Evolutionary conservation across 2,888 invertebrate genomes (phyloP).

Genomic region (Camponotus fellah): DNA sequence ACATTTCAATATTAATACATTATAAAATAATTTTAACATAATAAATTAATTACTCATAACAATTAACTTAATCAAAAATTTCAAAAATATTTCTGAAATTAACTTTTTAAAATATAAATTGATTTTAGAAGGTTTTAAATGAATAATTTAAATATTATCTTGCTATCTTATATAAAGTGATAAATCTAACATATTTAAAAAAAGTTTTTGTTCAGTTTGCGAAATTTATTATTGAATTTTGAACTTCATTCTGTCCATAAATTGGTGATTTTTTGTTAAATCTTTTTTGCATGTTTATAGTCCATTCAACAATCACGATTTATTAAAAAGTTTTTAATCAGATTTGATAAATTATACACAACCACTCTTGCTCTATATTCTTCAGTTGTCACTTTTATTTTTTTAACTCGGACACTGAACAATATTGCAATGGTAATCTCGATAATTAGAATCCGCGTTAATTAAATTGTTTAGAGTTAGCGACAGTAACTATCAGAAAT

Average conservation of each 20-base stretch:
- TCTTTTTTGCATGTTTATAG: background rate
- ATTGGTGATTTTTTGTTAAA: conserved; percentile 1
- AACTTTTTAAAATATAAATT: too few species aligned
- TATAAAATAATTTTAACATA: background rate
- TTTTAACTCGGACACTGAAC: background rate
- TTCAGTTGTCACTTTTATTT: background rate
- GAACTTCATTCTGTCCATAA: background rate
- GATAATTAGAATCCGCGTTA: conserved; percentile 16
- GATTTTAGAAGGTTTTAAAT: background rate
- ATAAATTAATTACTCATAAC: background rate
- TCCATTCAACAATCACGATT: background rate
- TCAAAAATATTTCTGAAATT: background rate
- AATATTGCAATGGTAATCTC: background rate
- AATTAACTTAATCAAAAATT: background rate
- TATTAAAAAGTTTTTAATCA: background rate
- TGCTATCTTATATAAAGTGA: background rate
- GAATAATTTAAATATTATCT: background rate
- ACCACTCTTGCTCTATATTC: background rate
- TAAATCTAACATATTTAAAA: background rate
- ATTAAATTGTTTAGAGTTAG: conserved; percentile 4
- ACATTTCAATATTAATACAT: background rate
- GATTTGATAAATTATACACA: background rate
- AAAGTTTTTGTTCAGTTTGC: background rate
- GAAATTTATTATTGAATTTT: background rate
- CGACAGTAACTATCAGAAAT: conserved; percentile 15